Percentiles rank a stretch among this genome's conserved stretches.
phyloP scores from a whole-genome alignment of 2,888 invertebrate species.

The Eueremaeus valkanovi region DNA sequence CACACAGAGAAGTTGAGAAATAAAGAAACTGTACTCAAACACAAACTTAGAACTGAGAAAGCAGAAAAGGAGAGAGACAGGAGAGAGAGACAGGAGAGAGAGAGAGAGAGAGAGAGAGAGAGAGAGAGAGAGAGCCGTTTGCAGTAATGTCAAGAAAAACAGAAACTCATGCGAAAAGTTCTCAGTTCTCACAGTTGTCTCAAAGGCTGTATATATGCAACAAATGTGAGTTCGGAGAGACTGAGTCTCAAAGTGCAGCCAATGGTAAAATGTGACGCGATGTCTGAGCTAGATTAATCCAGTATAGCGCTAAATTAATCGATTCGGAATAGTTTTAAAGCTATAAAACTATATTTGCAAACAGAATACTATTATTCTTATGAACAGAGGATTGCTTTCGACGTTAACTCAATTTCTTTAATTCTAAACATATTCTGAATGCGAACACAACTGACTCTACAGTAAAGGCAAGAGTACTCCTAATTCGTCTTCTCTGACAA shows the following conservation, averaged over 20 bases:
- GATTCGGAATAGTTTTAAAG: background rate
- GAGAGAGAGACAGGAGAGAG: slow-evolving; percentile 26
- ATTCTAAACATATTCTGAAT: background rate
- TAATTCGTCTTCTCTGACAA: slow-evolving; percentile 25
- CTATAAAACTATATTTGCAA: background rate
- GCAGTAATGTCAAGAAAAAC: slow-evolving; percentile 22
- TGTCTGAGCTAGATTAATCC: background rate
- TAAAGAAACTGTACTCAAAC: no score
- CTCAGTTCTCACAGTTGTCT: slow-evolving; percentile 23
- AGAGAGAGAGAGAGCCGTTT: slow-evolving; percentile 5
- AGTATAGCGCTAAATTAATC: slow-evolving; percentile 13
- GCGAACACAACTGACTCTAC: slow-evolving; percentile 4
- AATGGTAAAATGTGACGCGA: background rate
- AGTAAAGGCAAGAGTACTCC: background rate
- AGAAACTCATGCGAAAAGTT: slow-evolving; percentile 22
- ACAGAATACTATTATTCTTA: background rate
- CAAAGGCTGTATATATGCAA: slow-evolving; percentile 1
- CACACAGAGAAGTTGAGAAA: no score
- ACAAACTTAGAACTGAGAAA: slow-evolving; percentile 17
- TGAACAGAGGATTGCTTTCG: background rate
- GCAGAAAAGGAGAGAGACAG: background rate
- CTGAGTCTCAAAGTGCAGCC: background rate
- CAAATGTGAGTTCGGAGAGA: background rate
- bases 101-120: slow-evolving; percentile 41
- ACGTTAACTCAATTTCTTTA: background rate